phyloP scores from a whole-genome alignment of 2,888 invertebrate genomes.

The Andrena chrysosceles region DNA sequence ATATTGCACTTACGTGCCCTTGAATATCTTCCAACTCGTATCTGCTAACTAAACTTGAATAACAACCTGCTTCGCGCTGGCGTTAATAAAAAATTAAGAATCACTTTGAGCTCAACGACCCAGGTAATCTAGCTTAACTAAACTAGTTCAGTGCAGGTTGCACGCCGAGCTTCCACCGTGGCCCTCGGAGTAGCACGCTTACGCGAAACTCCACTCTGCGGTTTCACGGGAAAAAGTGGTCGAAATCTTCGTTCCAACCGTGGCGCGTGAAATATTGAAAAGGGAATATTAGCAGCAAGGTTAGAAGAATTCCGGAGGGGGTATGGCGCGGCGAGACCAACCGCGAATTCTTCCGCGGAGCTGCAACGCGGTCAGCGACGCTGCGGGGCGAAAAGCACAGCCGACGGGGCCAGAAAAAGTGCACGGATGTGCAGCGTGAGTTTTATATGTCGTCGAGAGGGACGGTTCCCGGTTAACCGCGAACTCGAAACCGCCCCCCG shows the following conservation, averaged over 20 bases:
- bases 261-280: slow-evolving; percentile 10
- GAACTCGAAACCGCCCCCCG: slow-evolving; percentile 68
- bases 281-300: slow-evolving; percentile 30
- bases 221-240: neutral
- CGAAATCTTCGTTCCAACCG: neutral
- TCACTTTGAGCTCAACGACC: slow-evolving; percentile 33
- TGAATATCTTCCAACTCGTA: slow-evolving; percentile 30
- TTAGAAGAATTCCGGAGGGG: slow-evolving; percentile 14
- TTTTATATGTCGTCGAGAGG: slow-evolving; percentile 68
- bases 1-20: slow-evolving; percentile 17
- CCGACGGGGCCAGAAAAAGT: slow-evolving; percentile 51
- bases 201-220: neutral
- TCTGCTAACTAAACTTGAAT: slow-evolving; percentile 28
- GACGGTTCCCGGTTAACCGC: slow-evolving; percentile 76
- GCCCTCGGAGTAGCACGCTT: neutral
- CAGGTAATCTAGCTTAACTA: neutral
- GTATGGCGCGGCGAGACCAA: neutral
- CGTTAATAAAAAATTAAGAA: slow-evolving; percentile 37
- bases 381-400: slow-evolving; percentile 38
- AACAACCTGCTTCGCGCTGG: slow-evolving; percentile 7
- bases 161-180: neutral
- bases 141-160: neutral
- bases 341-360: slow-evolving; percentile 18
- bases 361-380: slow-evolving; percentile 24
- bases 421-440: slow-evolving; percentile 43